phyloP scores from a whole-genome alignment of 2,797 vertebrate genomes.

The Luscinia megarhynchos region DNA sequence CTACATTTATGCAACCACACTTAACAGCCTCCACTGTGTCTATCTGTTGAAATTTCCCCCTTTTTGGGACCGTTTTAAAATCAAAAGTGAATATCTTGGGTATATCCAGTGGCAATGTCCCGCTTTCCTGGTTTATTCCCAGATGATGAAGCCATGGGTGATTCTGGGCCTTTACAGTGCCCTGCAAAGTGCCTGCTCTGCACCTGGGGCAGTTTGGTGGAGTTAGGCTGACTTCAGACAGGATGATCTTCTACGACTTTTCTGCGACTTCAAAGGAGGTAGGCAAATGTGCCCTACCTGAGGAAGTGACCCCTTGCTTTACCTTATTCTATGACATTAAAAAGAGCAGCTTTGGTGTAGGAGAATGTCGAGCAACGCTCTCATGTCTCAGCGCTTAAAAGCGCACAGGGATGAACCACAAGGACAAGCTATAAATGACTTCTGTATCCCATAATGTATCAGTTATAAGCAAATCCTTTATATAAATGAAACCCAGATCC shows the following conservation, averaged over 20 bases:
- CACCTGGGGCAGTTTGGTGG: conserved; percentile 49
- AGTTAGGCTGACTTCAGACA: conserved; percentile 19
- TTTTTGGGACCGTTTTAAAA: not conserved
- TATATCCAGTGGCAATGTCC: not conserved
- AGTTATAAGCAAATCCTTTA: conserved; percentile 62
- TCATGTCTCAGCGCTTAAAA: not conserved
- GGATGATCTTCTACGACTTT: conserved; percentile 12
- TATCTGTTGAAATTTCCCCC: not conserved
- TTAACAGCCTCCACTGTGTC: not conserved
- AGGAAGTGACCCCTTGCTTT: conserved; percentile 38
- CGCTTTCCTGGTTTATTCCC: not conserved
- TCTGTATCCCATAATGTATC: conserved; percentile 30
- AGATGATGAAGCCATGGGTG: not conserved
- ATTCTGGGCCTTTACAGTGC: not conserved
- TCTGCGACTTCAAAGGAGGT: conserved; percentile 11
- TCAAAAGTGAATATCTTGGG: not conserved
- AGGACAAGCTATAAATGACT: conserved; percentile 44
- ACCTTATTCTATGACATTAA: conserved; percentile 8
- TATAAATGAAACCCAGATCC: conserved; percentile 53
- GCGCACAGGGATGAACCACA: not conserved
- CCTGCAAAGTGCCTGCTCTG: conserved; percentile 3
- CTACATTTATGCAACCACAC: not conserved
- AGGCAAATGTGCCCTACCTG: conserved; percentile 37
- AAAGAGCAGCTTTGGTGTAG: conserved; percentile 46
- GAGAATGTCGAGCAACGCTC: not conserved